A percentile compares a stretch with the other conserved stretches of the same genome.
phyloP scores from a whole-genome alignment of 2,888 invertebrate species.

The Leucoptera coffeella region DNA sequence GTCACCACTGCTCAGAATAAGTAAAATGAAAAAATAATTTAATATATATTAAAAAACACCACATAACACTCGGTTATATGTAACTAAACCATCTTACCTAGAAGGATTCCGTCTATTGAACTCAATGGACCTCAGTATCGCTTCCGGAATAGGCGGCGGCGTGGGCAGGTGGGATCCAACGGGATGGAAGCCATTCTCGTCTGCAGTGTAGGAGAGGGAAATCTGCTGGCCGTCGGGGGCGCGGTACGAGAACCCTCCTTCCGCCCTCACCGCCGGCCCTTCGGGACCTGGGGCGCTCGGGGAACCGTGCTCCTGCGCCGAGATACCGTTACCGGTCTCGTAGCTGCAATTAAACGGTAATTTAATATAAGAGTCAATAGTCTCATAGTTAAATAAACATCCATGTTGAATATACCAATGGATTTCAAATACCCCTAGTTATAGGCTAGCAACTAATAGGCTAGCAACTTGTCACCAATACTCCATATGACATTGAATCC shows the following conservation, averaged over 20 bases:
- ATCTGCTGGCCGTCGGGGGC: constrained; percentile 62
- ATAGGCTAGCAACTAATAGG: too few relatives aligned
- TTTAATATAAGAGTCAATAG: too few relatives aligned
- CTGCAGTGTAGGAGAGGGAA: constrained; percentile 61
- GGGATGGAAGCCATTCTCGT: constrained; percentile 67
- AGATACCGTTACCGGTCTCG: constrained; percentile 63
- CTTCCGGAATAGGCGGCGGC: constrained; percentile 44
- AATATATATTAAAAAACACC: too few relatives aligned
- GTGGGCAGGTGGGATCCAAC: constrained; percentile 57
- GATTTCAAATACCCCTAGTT: too few relatives aligned
- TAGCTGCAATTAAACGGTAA: constrained; percentile 46
- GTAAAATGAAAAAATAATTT: too few relatives aligned
- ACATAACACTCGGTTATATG: too few relatives aligned
- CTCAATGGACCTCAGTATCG: constrained; percentile 48
- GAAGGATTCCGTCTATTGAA: constrained; percentile 39
- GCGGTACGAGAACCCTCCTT: constrained; percentile 61
- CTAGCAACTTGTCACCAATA: too few relatives aligned
- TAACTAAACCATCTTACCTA: too few relatives aligned
- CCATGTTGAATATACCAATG: too few relatives aligned
- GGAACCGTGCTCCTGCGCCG: constrained; percentile 52
- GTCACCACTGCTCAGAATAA: too few relatives aligned
- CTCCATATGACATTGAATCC: too few relatives aligned
- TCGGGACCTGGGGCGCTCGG: constrained; percentile 51
- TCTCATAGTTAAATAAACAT: too few relatives aligned
- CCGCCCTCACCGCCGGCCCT: constrained; percentile 50